Evolutionary conservation across 2,797 vertebrate genomes (phyloP).

Genomic region (Lates japonicus): DNA sequence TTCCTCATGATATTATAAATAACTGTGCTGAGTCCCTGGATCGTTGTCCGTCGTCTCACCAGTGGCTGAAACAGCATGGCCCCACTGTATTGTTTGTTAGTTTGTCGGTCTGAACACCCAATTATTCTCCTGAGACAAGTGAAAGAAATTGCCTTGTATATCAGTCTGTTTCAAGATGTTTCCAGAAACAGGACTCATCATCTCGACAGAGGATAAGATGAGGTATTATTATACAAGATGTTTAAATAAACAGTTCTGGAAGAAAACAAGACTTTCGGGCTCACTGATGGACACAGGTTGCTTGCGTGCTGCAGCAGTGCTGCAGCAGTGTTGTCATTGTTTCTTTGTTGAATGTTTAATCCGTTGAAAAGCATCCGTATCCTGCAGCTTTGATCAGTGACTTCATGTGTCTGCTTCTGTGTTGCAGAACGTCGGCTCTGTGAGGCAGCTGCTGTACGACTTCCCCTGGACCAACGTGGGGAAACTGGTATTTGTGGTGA

Average conservation of each 20-base stretch:
- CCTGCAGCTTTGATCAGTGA: not conserved
- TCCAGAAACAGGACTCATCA: not conserved
- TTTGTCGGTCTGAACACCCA: not conserved
- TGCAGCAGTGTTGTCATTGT: not conserved
- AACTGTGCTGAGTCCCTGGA: too few relatives aligned
- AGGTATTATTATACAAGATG: too few relatives aligned
- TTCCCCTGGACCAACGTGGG: conserved; percentile 99
- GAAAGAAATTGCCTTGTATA: not conserved
- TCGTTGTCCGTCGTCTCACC: not conserved
- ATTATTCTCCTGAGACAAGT: too few relatives aligned
- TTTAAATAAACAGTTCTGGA: not conserved
- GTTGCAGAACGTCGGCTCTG: conserved; percentile 92
- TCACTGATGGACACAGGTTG: not conserved
- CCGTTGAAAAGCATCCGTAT: not conserved
- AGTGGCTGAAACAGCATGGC: too few relatives aligned
- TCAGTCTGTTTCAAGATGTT: not conserved
- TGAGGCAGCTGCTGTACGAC: conserved; percentile 95
- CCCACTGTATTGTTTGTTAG: not conserved
- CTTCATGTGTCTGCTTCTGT: conserved; percentile 18
- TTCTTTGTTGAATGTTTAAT: not conserved
- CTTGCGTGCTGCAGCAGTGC: not conserved
- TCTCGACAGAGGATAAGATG: not conserved
- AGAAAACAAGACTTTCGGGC: not conserved
- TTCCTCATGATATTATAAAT: not conserved
- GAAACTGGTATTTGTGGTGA: conserved; percentile 98